These are phyloP conservation scores for Clarias macrocephalus DNA, from an alignment of 2,113 vertebrate genomes.

Conservation along the genomic window DNA sequence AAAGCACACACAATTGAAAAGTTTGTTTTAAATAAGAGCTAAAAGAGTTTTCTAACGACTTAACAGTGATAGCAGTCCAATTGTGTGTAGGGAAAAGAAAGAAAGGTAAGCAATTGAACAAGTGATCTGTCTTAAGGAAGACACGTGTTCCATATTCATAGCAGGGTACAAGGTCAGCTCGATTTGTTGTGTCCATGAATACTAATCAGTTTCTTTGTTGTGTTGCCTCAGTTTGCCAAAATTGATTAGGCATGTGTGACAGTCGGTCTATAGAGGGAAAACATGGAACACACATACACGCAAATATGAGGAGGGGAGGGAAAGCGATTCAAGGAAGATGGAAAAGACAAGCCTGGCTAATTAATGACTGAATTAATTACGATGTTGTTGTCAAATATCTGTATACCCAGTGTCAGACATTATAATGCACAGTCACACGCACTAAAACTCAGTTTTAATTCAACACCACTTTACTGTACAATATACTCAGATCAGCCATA, in stretches of 20 bases:
- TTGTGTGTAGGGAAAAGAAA: background rate
- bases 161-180: slow-evolving; percentile 53
- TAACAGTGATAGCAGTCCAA: background rate
- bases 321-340: slow-evolving; percentile 53
- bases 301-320: slow-evolving; percentile 25
- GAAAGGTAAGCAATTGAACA: slow-evolving; percentile 6
- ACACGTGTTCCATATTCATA: slow-evolving; percentile 41
- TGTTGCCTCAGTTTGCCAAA: slow-evolving; percentile 67
- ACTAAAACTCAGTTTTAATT: background rate
- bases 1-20: background rate
- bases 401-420: slow-evolving; percentile 49
- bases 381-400: slow-evolving; percentile 60
- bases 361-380: slow-evolving; percentile 63
- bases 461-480: background rate
- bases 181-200: slow-evolving; percentile 62
- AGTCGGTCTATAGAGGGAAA: slow-evolving; percentile 55
- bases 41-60: background rate
- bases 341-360: slow-evolving; percentile 60
- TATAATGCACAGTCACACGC: slow-evolving; percentile 19
- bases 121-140: slow-evolving; percentile 45
- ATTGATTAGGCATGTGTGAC: slow-evolving; percentile 67
- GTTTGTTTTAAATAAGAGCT: background rate
- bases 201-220: slow-evolving; percentile 72
- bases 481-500: too few relatives aligned
- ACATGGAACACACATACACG: slow-evolving; percentile 36